These are phyloP conservation scores for Xerus inauris DNA, from an alignment of 2,113 vertebrate species.

Conservation along the genomic window DNA sequence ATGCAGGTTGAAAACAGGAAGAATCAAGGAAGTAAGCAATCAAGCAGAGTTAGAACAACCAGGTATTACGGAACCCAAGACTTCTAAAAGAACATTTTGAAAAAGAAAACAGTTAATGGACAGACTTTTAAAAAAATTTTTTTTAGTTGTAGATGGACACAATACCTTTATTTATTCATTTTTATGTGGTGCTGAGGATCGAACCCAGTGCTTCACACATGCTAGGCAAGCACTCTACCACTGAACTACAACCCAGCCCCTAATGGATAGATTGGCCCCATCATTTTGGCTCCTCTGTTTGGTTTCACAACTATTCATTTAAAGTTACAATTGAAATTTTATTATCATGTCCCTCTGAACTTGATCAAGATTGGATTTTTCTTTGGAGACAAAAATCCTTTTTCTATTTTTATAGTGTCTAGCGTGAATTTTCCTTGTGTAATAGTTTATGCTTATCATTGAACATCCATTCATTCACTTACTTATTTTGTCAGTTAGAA, in stretches of 20 bases:
- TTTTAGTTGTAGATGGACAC: too few species aligned
- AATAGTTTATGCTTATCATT: conserved; percentile 51
- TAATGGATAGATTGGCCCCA: too few species aligned
- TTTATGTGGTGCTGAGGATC: too few species aligned
- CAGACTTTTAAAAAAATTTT: too few species aligned
- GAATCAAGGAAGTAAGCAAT: not conserved
- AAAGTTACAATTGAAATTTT: conserved; percentile 47
- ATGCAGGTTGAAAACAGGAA: conserved; percentile 42
- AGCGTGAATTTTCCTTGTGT: conserved; percentile 49
- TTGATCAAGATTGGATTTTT: conserved; percentile 35
- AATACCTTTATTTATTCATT: too few species aligned
- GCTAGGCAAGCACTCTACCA: too few species aligned
- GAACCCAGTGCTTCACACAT: too few species aligned
- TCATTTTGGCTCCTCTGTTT: not conserved
- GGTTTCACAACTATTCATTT: conserved; percentile 16
- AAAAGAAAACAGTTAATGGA: not conserved
- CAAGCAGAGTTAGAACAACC: not conserved
- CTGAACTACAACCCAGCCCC: too few species aligned
- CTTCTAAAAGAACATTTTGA: not conserved
- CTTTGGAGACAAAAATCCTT: conserved; percentile 3
- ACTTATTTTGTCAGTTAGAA: not conserved
- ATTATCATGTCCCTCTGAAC: conserved; percentile 14
- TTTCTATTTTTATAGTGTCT: conserved; percentile 19
- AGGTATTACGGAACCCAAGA: not conserved
- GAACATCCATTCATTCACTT: not conserved